Base-by-base conservation (phyloP, 2,113 vertebrate species). In the Scatophagus argus region DNA sequence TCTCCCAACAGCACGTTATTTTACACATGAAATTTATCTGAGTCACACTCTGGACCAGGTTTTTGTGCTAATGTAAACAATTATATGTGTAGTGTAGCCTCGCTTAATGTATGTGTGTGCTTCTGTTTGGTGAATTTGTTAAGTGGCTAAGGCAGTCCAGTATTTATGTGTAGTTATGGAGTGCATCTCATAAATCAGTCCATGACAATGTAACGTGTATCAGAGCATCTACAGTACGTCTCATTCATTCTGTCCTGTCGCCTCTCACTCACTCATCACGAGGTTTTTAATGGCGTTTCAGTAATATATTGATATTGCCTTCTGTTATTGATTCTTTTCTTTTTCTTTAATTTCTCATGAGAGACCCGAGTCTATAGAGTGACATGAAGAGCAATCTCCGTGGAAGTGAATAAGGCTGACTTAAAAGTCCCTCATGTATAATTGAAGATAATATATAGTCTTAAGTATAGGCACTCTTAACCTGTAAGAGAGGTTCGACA, bases 281-380 rank as follows among this genome's bases (percentile, higher is more conserved):
- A 67, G 29, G 46, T 69, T 76, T 80, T 70, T 58, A 66, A 54
- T 67, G 56, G 17, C 39, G 23, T 60, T 25, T 65, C 49, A 58
- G 68, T 82, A 77, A 85, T 85, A 4, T 41, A 86, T 56, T 68
- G 75, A 84, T 79, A 88, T 86, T 65, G 77, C 32, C 51, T 69
- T 23, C 7, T 64, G 67, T 87, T 83, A 91, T 90, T 79, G 83
- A 88, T 91, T 59, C 6, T 8, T 58, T 73, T 54, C n/a, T 31
- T 66, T 67, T 85, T 60, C 51, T 49, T 65, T 56, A 23, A 46
- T 62, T 80, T 84, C 78, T 84, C 76, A 29, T 5, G 61, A 81
- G 73, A 54, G 58, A 79, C 17, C 4, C 82, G 65, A 29, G 25
- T 29, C 21, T 47, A 66, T 13, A 5, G 69, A 4, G 9, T 8